phyloP scores from a whole-genome alignment of 64 coral and sea anemone genomes.

The Hydrozoanthus tunicans region DNA sequence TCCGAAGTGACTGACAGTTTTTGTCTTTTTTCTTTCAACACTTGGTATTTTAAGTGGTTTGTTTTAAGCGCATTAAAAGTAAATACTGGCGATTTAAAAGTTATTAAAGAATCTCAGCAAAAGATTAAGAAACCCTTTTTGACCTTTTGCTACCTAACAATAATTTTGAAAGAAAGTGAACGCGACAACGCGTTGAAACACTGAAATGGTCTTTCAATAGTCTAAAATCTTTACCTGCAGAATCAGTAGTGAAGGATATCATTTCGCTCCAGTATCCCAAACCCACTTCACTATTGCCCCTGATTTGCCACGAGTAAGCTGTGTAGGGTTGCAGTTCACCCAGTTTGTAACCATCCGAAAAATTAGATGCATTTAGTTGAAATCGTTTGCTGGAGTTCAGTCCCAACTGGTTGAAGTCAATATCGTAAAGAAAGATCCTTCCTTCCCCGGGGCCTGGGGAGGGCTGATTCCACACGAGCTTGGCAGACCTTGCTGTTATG shows the following conservation, averaged over 20 bases:
- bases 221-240: constrained; percentile 2
- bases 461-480: constrained; percentile 3
- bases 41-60: too few relatives aligned
- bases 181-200: too few relatives aligned
- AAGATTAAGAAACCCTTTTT: too few relatives aligned
- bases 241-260: constrained; percentile 25
- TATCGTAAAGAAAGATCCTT: background rate
- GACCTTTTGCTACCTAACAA: too few relatives aligned
- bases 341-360: background rate
- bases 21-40: too few relatives aligned
- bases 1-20: too few relatives aligned
- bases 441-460: background rate
- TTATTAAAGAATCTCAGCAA: too few relatives aligned
- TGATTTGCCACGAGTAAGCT: constrained; percentile 22
- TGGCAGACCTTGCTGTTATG: constrained; percentile 8
- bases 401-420: background rate
- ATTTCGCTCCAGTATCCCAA: constrained; percentile 26
- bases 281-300: constrained; percentile 25
- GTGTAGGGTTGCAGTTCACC: constrained; percentile 14
- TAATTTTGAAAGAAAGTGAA: too few relatives aligned
- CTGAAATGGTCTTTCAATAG: too few relatives aligned
- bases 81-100: too few relatives aligned
- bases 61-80: too few relatives aligned
- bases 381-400: background rate
- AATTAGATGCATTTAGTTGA: background rate